Conservation (phyloP, 1,140 invertebrate species). For the Panagrolaimus sp. region DNA sequence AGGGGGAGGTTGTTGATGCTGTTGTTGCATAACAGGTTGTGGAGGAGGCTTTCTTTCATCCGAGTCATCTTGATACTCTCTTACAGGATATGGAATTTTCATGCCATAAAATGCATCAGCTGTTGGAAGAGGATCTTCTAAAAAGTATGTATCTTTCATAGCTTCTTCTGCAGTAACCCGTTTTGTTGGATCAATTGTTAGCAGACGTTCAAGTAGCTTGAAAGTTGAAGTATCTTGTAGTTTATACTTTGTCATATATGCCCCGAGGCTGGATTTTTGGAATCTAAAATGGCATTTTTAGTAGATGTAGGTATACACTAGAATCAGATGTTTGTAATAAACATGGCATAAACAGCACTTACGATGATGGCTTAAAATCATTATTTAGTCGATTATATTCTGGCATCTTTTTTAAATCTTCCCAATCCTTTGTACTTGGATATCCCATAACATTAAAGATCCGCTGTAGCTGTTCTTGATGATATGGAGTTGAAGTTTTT, state of each 20-base stretch:
- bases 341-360: conserved; percentile 57
- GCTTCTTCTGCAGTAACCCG: conserved; percentile 80
- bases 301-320: no score
- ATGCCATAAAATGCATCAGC: conserved; percentile 85
- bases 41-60: conserved; percentile 70
- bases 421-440: conserved; percentile 97
- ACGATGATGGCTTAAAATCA: conserved; percentile 94
- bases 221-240: conserved; percentile 96
- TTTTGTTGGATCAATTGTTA: conserved; percentile 97
- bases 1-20: not conserved
- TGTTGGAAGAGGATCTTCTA: conserved; percentile 83
- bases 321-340: no score
- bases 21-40: conserved; percentile 13
- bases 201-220: conserved; percentile 80
- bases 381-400: conserved; percentile 90
- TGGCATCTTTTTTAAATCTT: conserved; percentile 99
- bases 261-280: conserved; percentile 83
- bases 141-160: conserved; percentile 8
- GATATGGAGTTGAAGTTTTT: conserved; percentile 91
- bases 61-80: conserved; percentile 94
- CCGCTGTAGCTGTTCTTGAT: conserved; percentile 96
- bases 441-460: conserved; percentile 99
- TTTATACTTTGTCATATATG: conserved; percentile 92
- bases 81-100: conserved; percentile 93
- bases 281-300: conserved; percentile 67